Conservation (phyloP, 2,888 invertebrate species). For the Tenthredo scrophulariae region DNA sequence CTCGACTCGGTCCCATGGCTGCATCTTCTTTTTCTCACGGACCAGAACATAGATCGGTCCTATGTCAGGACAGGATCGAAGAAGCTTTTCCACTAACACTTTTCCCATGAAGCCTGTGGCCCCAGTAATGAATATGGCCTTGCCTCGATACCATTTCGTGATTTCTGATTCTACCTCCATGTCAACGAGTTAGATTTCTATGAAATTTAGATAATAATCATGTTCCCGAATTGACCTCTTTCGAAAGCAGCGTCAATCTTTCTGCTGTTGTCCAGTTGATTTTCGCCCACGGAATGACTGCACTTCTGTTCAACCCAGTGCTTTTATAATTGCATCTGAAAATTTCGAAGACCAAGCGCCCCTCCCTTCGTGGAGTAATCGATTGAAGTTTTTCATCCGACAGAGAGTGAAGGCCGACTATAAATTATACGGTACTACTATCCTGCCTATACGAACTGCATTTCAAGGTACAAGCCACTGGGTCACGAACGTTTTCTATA, state of each 20-base stretch:
- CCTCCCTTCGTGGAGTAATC: not conserved
- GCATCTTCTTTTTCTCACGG: constrained; percentile 80
- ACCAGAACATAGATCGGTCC: constrained; percentile 84
- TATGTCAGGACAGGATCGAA: constrained; percentile 71
- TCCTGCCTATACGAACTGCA: too few species aligned
- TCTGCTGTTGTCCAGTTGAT: not conserved
- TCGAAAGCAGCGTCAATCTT: not conserved
- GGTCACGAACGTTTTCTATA: too few species aligned
- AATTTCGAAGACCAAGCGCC: not conserved
- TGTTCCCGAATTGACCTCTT: constrained; percentile 68
- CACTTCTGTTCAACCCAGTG: not conserved
- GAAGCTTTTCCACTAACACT: constrained; percentile 88
- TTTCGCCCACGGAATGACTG: not conserved
- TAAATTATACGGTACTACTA: not conserved
- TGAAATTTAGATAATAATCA: too few species aligned
- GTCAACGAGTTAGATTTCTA: too few species aligned
- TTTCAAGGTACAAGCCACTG: too few species aligned
- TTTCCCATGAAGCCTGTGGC: constrained; percentile 88
- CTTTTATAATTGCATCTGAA: not conserved
- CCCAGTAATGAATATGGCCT: not conserved
- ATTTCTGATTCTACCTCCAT: not conserved
- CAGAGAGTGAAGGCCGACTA: not conserved
- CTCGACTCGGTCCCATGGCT: not conserved
- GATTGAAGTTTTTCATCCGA: not conserved
- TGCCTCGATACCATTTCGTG: not conserved